Percentiles rank a stretch among this genome's conserved stretches.
Evolutionary conservation across 2,888 invertebrate genomes (phyloP).

Genomic region (Cylloceria caligata): DNA sequence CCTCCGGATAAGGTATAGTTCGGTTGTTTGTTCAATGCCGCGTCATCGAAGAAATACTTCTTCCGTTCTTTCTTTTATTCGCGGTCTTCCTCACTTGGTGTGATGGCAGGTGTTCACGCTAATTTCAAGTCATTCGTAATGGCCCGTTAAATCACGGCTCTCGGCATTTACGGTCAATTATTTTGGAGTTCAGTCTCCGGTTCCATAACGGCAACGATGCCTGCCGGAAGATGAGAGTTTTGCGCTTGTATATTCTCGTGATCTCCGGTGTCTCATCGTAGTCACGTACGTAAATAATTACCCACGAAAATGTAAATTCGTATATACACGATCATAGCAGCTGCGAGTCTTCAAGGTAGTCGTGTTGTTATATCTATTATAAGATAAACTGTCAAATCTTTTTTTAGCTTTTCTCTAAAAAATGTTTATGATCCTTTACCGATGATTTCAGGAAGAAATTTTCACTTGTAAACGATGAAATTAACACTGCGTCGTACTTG

Average conservation of each 20-base stretch:
- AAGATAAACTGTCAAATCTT: no score
- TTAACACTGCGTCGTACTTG: no score
- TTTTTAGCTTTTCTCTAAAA: no score
- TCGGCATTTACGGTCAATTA: constrained; percentile 51
- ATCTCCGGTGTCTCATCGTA: background rate
- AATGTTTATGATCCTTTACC: no score
- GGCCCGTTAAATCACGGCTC: constrained; percentile 32
- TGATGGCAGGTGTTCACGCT: background rate
- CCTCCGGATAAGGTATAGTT: background rate
- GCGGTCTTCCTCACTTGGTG: background rate
- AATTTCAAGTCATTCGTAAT: constrained; percentile 31
- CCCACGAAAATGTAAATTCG: background rate
- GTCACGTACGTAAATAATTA: background rate
- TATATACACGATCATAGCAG: background rate
- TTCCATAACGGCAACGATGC: background rate
- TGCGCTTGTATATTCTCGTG: background rate
- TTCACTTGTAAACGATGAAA: no score
- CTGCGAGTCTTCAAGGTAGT: background rate
- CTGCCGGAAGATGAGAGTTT: background rate
- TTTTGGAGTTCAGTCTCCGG: constrained; percentile 8
- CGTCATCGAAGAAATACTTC: background rate
- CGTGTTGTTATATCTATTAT: no score
- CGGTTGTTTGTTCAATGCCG: constrained; percentile 26
- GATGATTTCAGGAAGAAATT: no score
- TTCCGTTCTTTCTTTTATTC: constrained; percentile 1